A percentile compares a stretch with the other conserved stretches of the same genome.
Evolutionary conservation across 2,113 vertebrate species (phyloP).

Genomic region (Trogon surrucura): DNA sequence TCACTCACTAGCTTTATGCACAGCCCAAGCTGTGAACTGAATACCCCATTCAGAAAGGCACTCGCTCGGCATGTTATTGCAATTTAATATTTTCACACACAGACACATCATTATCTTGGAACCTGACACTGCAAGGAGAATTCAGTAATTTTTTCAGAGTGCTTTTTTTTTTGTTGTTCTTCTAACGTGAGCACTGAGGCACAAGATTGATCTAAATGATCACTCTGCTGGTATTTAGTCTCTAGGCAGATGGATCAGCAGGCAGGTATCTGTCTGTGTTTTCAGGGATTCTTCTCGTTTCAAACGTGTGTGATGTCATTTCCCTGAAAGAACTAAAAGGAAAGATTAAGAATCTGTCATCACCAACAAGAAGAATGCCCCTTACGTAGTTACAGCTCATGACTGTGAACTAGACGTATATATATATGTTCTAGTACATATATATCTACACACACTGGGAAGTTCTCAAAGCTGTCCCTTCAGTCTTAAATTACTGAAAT

Average conservation of each 20-base stretch:
- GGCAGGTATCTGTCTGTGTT: neutral
- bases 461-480: neutral
- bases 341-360: neutral
- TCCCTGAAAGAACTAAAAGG: neutral
- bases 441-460: neutral
- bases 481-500: neutral
- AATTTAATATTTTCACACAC: constrained; percentile 99
- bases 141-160: constrained; percentile 80
- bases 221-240: neutral
- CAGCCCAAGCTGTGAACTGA: constrained; percentile 82
- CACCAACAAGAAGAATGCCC: neutral
- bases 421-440: rapidly evolving
- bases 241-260: neutral
- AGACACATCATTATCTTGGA: constrained; percentile 94
- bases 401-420: too few relatives aligned
- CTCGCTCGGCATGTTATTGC: constrained; percentile 92
- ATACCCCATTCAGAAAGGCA: constrained; percentile 90
- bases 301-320: neutral
- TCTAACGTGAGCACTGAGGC: constrained; percentile 33
- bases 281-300: neutral
- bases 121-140: constrained; percentile 88
- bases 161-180: constrained; percentile 14
- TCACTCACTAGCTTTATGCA: constrained; percentile 87
- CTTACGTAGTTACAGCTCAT: neutral
- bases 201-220: constrained; percentile 40